Evolutionary conservation across 2,797 vertebrate species (phyloP), one percentile per base, ranked within the genome.

Genomic region (Huso huso): DNA sequence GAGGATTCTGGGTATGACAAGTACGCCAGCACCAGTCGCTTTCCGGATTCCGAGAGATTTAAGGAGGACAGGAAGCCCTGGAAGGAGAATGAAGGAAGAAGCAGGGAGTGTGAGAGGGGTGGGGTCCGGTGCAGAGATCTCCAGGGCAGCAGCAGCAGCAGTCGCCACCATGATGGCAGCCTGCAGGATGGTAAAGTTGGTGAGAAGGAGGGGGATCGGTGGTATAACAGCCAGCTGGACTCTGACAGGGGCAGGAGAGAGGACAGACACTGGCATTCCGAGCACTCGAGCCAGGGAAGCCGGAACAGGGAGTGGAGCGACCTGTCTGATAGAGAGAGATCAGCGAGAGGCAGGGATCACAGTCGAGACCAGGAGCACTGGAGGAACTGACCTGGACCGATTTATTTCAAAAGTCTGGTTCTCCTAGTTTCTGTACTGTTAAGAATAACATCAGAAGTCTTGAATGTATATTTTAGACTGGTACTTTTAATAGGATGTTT

Each of bases 1-100:
- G 85, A 90, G 61, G 91, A 93, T 8, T 12, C 51, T 0, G 84
- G 72, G 6, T 91, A 92, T 0, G 86, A 91, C 70, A 92, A 88
- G 48, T 89, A 87, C 0, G 75, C 78, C 68, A 76, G 64, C n/a
- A 73, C 74, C 49, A 66, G 78, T 77, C 72, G 48, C 68, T 57
- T 8, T 51, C 37, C 69, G 10, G 3, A 51, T 66, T 11, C 13
- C 66, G 0, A 62, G 70, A 12, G 68, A 67, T 67, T 79, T n/a
- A 1, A 1, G 15, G 69, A 75, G 49, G 70, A 49, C 4, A 0
- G 72, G 49, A 52, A 62, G 53, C 51, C 23, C 57, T 62, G 68
- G 5, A 78, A 73, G 0, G 77, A 81, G 58, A 75, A 81, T 62
- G 51, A 18, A 63, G 6, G 61, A 64, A 13, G 50, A 53, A 12